Evolutionary conservation across 2,113 vertebrate genomes (phyloP), one percentile per base, ranked within the genome.

Genomic region (Alectura lathami): DNA sequence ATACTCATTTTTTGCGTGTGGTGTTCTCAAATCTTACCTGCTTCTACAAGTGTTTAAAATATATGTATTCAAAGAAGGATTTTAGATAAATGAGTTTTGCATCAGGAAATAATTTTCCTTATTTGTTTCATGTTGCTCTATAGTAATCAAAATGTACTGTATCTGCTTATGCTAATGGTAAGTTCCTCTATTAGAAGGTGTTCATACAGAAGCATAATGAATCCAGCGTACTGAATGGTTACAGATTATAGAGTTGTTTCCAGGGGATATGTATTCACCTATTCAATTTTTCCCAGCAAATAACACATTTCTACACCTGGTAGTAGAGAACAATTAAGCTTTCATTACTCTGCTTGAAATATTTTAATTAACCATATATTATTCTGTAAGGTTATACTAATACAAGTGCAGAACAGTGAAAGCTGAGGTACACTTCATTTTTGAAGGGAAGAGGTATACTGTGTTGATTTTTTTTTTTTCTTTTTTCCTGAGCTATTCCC

Each of bases 161-260:
- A 89, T 69, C 81, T 96, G 93, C 86, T 48, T 83, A 88, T 94
- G 89, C 85, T 96, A 89, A 92, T 89, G 82, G 76, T 40, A 79
- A 93, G 26, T 63, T 26, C 48, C 76, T 94, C 96, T 94, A 81
- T 66, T 95, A 87, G 77, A 73, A 89, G 30, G 57, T 92, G 75
- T 94, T 97, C 59, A 17, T 92, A 60, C 47, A 54, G 95, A 84
- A 93, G 43, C 42, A 59, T 87, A 91, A 96, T 91, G 75, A 95
- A 48, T 79, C 47, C 77, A 54, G 62, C 17, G 50, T 47, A 40
- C 76, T 89, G 88, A 96, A 62, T 66, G 26, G 72, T 78, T 96
- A 9, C 75, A 92, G 79, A 81, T 83, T 93, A 88, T 70, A 91
- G 86, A 96, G 53, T 64, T 96, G 83, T 97, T 98, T 97, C 76